Evolutionary conservation across 2,113 vertebrate species (phyloP).

Genomic region (Prionailurus viverrinus): DNA sequence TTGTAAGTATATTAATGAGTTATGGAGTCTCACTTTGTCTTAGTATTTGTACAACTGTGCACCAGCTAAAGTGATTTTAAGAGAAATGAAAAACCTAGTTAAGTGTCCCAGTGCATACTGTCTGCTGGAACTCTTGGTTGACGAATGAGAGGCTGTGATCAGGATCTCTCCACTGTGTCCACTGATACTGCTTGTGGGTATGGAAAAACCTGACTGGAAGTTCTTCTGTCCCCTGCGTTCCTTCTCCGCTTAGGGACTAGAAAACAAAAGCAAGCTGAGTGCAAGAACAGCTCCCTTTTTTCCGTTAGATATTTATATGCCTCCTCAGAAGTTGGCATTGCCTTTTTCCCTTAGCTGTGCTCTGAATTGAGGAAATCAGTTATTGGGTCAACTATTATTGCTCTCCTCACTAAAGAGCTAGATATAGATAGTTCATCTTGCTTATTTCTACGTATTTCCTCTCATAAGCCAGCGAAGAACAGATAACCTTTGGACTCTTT

Average conservation of each 20-base stretch:
- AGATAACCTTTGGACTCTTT: background rate
- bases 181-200: background rate
- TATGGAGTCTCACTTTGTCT: background rate
- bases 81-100: background rate
- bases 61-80: background rate
- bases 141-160: background rate
- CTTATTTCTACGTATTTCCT: conserved; percentile 27
- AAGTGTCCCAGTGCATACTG: background rate
- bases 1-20: background rate
- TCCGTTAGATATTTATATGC: background rate
- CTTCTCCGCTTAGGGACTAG: background rate
- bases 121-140: background rate
- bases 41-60: background rate
- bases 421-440: background rate
- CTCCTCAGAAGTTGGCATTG: background rate
- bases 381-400: background rate
- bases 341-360: background rate
- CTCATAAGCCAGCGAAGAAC: background rate
- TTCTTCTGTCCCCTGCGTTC: background rate
- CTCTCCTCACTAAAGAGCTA: background rate
- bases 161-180: background rate
- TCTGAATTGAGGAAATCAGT: conserved; percentile 20
- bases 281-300: background rate
- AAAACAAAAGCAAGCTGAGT: background rate
- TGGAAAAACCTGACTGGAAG: background rate